Evolutionary conservation across 2,797 vertebrate genomes (phyloP).

Genomic region (Phrynocephalus guinanensis): DNA sequence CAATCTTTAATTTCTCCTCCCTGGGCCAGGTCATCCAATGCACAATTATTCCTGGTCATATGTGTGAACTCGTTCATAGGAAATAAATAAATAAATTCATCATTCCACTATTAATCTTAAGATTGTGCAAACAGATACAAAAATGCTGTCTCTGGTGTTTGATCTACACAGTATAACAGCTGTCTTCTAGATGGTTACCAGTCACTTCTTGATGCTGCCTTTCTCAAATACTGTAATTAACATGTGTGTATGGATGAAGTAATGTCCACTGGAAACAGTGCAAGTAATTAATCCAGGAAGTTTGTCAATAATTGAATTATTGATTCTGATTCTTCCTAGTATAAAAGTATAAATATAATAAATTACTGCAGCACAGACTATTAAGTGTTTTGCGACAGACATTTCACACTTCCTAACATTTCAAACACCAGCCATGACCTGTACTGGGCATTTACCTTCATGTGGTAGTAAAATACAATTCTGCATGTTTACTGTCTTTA

Average conservation of each 20-base stretch:
- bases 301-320: background rate
- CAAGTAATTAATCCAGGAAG: background rate
- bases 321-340: background rate
- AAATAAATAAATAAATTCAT: background rate
- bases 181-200: background rate
- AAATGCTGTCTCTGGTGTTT: background rate
- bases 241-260: too few relatives aligned
- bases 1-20: background rate
- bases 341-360: background rate
- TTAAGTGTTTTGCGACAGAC: too few relatives aligned
- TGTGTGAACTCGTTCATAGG: background rate
- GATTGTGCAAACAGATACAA: background rate
- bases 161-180: background rate
- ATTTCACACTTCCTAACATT: slow-evolving; percentile 8
- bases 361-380: background rate
- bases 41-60: background rate
- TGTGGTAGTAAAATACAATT: background rate
- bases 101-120: background rate
- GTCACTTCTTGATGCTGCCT: background rate
- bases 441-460: background rate
- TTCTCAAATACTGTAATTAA: background rate
- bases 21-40: background rate
- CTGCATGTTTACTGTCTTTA: slow-evolving; percentile 9
- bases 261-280: background rate
- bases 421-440: background rate